Evolutionary conservation across 1,140 invertebrate genomes (phyloP).

Genomic region (Eumaeus atala): DNA sequence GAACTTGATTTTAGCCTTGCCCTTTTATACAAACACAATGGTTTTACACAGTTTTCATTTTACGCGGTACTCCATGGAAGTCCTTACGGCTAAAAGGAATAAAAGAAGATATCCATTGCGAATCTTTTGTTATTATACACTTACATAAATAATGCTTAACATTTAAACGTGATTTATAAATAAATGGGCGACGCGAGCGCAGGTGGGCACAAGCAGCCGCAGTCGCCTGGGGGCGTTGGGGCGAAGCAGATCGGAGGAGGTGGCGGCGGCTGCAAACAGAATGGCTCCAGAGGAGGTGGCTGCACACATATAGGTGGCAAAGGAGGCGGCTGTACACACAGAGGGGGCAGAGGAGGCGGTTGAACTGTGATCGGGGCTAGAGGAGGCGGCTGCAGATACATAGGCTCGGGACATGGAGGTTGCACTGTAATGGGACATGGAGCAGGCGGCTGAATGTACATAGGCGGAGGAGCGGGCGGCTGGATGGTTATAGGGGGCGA

Average conservation of each 20-base stretch:
- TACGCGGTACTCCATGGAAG: too few species aligned
- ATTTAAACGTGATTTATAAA: conserved; percentile 28
- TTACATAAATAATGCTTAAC: conserved; percentile 2
- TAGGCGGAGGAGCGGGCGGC: conserved; percentile 42
- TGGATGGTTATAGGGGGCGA: conserved; percentile 48
- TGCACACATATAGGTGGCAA: conserved; percentile 47
- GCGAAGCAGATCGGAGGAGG: conserved; percentile 50
- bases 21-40: too few species aligned
- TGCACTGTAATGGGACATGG: conserved; percentile 45
- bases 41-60: too few species aligned
- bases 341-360: conserved; percentile 45
- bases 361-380: conserved; percentile 44
- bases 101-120: too few species aligned
- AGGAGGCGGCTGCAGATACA: conserved; percentile 42
- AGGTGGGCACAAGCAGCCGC: conserved; percentile 26
- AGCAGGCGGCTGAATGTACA: conserved; percentile 48
- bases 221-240: conserved; percentile 27
- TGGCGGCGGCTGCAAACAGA: conserved; percentile 48
- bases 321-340: conserved; percentile 49
- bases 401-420: conserved; percentile 46
- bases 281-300: conserved; percentile 42
- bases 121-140: too few species aligned
- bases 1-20: too few species aligned
- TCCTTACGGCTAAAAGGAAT: too few species aligned
- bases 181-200: conserved; percentile 41